These are phyloP conservation scores for Dasyurus viverrinus DNA, from an alignment of 2,113 vertebrate species.

Conservation along the genomic window DNA sequence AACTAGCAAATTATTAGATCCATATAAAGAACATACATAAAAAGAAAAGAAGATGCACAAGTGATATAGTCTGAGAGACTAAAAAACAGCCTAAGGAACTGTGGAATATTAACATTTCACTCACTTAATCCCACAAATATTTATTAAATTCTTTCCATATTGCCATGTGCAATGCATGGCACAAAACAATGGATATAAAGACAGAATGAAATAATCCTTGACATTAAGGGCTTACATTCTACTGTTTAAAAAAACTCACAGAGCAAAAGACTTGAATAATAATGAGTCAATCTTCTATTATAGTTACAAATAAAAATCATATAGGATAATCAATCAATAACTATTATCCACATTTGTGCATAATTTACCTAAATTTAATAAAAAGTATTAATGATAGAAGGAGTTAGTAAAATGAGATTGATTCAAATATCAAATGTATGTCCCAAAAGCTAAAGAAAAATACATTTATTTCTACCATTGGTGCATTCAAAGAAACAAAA, in stretches of 20 bases:
- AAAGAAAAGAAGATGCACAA: background rate
- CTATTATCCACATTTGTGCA: background rate
- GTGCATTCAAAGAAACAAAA: slow-evolving; percentile 21
- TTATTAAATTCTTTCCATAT: background rate
- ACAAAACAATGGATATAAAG: background rate
- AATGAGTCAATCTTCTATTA: background rate
- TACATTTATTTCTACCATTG: slow-evolving; percentile 4
- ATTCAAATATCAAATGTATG: background rate
- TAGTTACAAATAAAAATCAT: background rate
- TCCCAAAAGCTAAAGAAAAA: slow-evolving; percentile 18
- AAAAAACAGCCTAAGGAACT: background rate
- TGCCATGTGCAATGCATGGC: background rate
- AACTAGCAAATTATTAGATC: background rate
- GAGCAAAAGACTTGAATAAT: background rate
- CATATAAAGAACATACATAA: background rate
- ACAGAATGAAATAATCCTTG: background rate
- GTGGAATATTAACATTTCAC: background rate
- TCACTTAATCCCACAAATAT: background rate
- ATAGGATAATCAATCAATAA: background rate
- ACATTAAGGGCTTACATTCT: background rate
- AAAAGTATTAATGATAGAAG: background rate
- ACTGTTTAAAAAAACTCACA: background rate
- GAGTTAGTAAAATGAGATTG: background rate
- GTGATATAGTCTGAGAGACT: background rate
- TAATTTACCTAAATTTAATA: background rate